Percentiles rank a stretch among this genome's conserved stretches.
These are phyloP conservation scores for Cinclus cinclus DNA, from an alignment of 2,113 vertebrate genomes.

Conservation along the genomic window DNA sequence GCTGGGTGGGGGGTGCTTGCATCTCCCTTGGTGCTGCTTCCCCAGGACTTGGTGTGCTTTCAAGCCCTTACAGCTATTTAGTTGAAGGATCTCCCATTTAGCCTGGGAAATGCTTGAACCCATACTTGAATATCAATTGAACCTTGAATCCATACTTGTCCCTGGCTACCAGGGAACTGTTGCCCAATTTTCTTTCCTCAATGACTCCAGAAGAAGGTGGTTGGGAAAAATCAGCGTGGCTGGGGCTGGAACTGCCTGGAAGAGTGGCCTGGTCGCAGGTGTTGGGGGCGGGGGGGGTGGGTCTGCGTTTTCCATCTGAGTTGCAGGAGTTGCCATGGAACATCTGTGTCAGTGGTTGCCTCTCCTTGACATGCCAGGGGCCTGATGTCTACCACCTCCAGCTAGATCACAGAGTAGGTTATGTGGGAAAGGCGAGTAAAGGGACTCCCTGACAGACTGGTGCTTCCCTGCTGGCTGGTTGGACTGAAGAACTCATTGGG, in stretches of 20 bases:
- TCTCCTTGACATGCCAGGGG: neutral
- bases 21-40: neutral
- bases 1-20: neutral
- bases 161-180: neutral
- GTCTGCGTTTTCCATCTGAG: neutral
- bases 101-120: neutral
- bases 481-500: neutral
- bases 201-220: neutral
- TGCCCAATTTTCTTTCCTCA: neutral
- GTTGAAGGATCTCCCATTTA: neutral
- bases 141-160: neutral
- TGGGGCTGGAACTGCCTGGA: neutral
- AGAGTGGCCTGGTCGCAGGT: rapidly evolving
- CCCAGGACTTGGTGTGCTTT: neutral
- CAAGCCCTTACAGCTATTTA: neutral
- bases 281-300: too few relatives aligned
- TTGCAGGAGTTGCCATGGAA: neutral
- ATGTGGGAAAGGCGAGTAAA: neutral
- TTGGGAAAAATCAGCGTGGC: neutral
- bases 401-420: neutral
- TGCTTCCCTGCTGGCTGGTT: neutral
- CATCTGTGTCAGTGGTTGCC: neutral
- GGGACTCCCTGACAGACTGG: neutral
- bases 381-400: neutral
- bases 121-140: neutral